Evolutionary conservation across 1,140 invertebrate genomes (phyloP), one percentile per base, ranked within the genome.

Genomic region (Heliothis subflexa): DNA sequence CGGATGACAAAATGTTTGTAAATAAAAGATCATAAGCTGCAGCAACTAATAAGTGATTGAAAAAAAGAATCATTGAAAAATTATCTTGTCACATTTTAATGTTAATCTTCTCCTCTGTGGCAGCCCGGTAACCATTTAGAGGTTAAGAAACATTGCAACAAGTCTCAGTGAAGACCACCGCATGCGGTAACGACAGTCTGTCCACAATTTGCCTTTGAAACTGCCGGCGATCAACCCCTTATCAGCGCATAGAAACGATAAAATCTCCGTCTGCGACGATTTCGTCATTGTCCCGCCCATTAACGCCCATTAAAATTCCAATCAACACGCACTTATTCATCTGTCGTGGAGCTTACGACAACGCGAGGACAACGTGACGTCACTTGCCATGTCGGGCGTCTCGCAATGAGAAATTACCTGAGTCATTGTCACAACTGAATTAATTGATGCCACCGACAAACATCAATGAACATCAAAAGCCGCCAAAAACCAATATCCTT

Each of bases 231-330:
- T 92, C 88, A 84, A 80, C 77, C 83, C 83, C 86, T 92, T 92
- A 94, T 94, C 92, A 89, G 86, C 83, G 81, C 83, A 91, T 89
- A 91, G 91, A 90, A 87, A 87, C 86, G 91, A 94, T 94, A 93
- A 89, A 88, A 94, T 94, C 92, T 91, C 80, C 84, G 80, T 79
- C 83, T 83, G 83, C 85, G 87, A 90, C 88, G 86, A 91, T 88
- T 89, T 89, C 83, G 89, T 94, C 91, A 94, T 94, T 94, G 92
- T 94, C 88, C 91, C 90, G 89, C 89, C 89, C 84, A 92, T 93
- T 93, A 91, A 89, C 90, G 91, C 88, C 88, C 89, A 91, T 94
- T 93, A 93, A 92, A 92, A 91, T 87, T 88, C 91, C 92, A 89
- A 92, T 90, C 91, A 89, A 87, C 91, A 91, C 87, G 84, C 87